These are phyloP conservation scores for Coecobrya sp. DNA, from an alignment of 2,888 invertebrate genomes.

Conservation along the genomic window DNA sequence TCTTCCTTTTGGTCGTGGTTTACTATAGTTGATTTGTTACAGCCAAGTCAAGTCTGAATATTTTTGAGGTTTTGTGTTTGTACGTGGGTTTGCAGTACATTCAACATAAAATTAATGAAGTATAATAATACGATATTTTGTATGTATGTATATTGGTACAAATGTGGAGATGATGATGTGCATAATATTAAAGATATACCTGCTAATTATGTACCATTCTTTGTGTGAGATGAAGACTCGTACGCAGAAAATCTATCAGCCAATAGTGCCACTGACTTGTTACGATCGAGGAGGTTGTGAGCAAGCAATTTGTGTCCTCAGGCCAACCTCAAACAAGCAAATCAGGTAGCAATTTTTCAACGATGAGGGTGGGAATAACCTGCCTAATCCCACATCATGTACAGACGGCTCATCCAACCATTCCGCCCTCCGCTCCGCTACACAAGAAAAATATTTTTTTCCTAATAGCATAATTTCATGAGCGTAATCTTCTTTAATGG, in stretches of 20 bases:
- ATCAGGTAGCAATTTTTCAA: conserved; percentile 84
- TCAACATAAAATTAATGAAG: neutral
- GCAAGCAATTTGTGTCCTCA: conserved; percentile 80
- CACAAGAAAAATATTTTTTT: conserved; percentile 63
- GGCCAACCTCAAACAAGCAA: conserved; percentile 83
- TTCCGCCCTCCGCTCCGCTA: conserved; percentile 75
- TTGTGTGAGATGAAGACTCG: conserved; percentile 61
- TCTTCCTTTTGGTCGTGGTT: conserved; percentile 18
- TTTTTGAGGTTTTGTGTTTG: conserved; percentile 19
- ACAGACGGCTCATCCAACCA: conserved; percentile 70
- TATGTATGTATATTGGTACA: neutral
- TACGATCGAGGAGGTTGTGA: conserved; percentile 79
- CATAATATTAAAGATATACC: conserved; percentile 58
- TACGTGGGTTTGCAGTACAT: conserved; percentile 13
- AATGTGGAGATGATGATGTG: conserved; percentile 30
- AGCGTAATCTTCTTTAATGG: conserved; percentile 82
- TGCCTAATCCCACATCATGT: conserved; percentile 78
- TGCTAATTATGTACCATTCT: conserved; percentile 71
- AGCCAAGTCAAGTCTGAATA: neutral
- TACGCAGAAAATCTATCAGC: conserved; percentile 78
- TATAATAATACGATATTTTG: neutral
- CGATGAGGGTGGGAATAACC: conserved; percentile 82
- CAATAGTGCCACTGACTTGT: conserved; percentile 77
- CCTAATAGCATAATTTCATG: conserved; percentile 81
- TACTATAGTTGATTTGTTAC: conserved; percentile 6